Percentiles rank a stretch among this genome's conserved stretches.
Conservation (phyloP, 2,113 vertebrate species). For the Ceuthmochares aereus region DNA sequence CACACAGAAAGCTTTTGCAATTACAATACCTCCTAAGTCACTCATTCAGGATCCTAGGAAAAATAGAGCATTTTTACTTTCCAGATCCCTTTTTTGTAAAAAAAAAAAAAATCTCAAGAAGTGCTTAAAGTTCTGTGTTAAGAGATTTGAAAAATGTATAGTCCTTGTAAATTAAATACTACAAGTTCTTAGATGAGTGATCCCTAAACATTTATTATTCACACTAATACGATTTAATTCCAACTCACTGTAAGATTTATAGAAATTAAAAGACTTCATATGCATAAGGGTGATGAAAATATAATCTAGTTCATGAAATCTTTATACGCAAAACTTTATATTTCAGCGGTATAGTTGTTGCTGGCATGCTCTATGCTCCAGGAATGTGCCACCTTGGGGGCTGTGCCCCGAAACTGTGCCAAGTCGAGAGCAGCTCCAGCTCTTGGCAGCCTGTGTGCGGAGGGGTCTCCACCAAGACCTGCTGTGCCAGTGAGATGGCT, state of each 20-base stretch:
- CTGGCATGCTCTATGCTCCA: background rate
- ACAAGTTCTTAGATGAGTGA: constrained; percentile 62
- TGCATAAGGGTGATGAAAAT: constrained; percentile 75
- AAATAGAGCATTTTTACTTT: constrained; percentile 27
- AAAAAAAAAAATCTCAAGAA: constrained; percentile 24
- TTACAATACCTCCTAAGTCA: constrained; percentile 64
- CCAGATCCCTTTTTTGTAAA: background rate
- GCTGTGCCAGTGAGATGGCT: fast-evolving
- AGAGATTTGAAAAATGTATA: constrained; percentile 64
- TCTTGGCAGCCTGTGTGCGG: fast-evolving
- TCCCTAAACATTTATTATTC: constrained; percentile 78
- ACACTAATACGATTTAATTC: constrained; percentile 60
- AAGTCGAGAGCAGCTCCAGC: fast-evolving
- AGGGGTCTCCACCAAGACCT: background rate
- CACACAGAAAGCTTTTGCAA: constrained; percentile 68
- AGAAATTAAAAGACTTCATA: constrained; percentile 74
- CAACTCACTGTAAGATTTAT: constrained; percentile 74
- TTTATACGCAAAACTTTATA: constrained; percentile 37
- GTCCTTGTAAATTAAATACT: constrained; percentile 74
- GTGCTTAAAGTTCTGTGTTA: constrained; percentile 59
- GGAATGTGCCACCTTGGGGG: background rate
- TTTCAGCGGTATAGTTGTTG: constrained; percentile 44
- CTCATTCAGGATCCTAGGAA: constrained; percentile 48
- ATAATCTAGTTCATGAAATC: constrained; percentile 75
- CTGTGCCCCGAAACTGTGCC: background rate